phyloP scores from a whole-genome alignment of 2,797 vertebrate species.

The Acanthiza pusilla region DNA sequence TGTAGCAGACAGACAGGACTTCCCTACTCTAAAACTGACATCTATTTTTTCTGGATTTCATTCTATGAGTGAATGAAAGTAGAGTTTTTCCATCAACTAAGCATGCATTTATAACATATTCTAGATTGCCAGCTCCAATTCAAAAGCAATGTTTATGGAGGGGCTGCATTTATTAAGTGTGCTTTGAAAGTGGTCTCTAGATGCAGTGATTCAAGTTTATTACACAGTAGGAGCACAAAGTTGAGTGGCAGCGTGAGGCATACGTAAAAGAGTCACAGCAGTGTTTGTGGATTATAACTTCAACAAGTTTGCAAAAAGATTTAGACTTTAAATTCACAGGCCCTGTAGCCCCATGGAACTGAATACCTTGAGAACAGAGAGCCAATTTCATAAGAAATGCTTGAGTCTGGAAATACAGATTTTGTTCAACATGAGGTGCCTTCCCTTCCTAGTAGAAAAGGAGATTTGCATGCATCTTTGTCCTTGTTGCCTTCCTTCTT shows the following conservation, averaged over 20 bases:
- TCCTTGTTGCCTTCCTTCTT: neutral
- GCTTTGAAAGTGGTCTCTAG: neutral
- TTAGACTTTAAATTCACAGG: neutral
- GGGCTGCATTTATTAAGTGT: neutral
- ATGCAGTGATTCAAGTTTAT: neutral
- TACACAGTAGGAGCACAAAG: neutral
- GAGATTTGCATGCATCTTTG: neutral
- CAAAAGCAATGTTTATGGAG: neutral
- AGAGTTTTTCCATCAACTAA: neutral
- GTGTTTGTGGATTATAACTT: neutral
- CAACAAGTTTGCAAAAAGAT: neutral
- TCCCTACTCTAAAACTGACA: neutral
- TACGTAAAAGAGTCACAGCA: neutral
- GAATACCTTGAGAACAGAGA: neutral
- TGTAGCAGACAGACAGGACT: neutral
- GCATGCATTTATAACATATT: neutral
- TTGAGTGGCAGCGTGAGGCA: neutral
- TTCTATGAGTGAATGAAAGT: neutral
- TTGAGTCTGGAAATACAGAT: neutral
- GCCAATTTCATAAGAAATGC: neutral
- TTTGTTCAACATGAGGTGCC: neutral
- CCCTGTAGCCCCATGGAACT: neutral
- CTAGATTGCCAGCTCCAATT: neutral
- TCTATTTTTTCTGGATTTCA: neutral
- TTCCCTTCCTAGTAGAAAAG: neutral